A percentile compares a stretch with the other conserved stretches of the same genome.
These are phyloP conservation scores for Actias luna DNA, from an alignment of 2,888 invertebrate species.

Conservation along the genomic window DNA sequence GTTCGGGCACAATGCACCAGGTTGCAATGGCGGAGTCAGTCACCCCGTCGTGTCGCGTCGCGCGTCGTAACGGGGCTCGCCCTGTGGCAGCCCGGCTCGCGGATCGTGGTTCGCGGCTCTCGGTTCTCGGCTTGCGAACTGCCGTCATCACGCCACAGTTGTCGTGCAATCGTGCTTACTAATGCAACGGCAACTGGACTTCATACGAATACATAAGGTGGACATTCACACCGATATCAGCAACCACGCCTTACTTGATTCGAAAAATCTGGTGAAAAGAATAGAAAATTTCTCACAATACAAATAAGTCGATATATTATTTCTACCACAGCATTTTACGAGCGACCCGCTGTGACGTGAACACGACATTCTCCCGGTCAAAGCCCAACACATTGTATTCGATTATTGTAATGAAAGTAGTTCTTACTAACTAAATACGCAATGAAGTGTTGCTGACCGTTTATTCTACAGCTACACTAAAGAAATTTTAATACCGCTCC, in stretches of 20 bases:
- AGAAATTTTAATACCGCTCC: slow-evolving; percentile 4
- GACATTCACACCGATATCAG: slow-evolving; percentile 38
- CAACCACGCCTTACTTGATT: slow-evolving; percentile 34
- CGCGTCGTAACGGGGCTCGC: slow-evolving; percentile 77
- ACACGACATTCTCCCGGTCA: slow-evolving; percentile 33
- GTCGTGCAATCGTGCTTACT: slow-evolving; percentile 68
- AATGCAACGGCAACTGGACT: slow-evolving; percentile 65
- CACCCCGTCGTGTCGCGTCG: slow-evolving; percentile 62
- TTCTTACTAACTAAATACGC: slow-evolving; percentile 20
- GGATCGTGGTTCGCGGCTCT: slow-evolving; percentile 44
- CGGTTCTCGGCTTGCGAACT: slow-evolving; percentile 46
- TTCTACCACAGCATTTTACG: slow-evolving; percentile 27
- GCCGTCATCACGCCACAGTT: slow-evolving; percentile 68
- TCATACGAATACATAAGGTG: slow-evolving; percentile 55
- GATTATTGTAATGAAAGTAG: slow-evolving; percentile 19
- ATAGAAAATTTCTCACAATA: slow-evolving; percentile 25
- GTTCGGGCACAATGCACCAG: slow-evolving; percentile 81
- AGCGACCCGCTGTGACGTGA: slow-evolving; percentile 57
- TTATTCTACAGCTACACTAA: slow-evolving; percentile 9
- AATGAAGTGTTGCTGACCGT: slow-evolving; percentile 14
- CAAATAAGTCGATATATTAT: slow-evolving; percentile 28
- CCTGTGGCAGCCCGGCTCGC: slow-evolving; percentile 63
- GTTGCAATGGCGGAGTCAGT: slow-evolving; percentile 77
- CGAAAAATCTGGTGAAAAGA: slow-evolving; percentile 31
- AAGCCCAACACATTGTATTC: slow-evolving; percentile 40